Conservation (phyloP, 2,888 invertebrate species). For the Temnothorax unifasciatus region DNA sequence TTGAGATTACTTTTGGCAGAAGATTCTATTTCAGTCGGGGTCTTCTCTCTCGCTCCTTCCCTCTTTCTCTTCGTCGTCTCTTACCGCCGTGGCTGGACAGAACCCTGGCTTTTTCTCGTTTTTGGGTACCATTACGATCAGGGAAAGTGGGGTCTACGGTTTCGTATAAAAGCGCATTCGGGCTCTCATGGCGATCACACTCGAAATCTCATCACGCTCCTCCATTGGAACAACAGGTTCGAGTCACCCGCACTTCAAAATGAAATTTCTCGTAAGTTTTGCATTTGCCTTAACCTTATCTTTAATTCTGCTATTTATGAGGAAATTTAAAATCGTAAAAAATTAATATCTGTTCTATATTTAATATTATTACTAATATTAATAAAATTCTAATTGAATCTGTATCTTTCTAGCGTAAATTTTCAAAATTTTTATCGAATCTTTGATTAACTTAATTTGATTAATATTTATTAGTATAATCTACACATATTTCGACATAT, state of each 20-base stretch:
- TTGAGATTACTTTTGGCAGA: constrained; percentile 79
- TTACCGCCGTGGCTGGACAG: not conserved
- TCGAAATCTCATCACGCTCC: constrained; percentile 72
- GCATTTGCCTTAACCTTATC: not conserved
- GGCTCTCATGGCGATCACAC: constrained; percentile 76
- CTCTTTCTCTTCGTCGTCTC: constrained; percentile 60
- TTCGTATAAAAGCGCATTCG: constrained; percentile 81
- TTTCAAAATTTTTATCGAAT: not conserved
- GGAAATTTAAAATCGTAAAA: not conserved
- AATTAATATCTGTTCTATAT: not conserved
- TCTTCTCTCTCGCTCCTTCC: constrained; percentile 45
- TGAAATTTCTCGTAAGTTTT: constrained; percentile 83
- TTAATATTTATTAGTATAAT: not conserved
- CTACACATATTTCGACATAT: not conserved
- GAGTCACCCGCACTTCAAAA: constrained; percentile 71
- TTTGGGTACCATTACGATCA: constrained; percentile 66
- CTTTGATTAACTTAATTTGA: not conserved
- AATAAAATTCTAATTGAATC: not conserved
- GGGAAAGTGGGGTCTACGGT: constrained; percentile 79
- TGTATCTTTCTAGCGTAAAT: not conserved
- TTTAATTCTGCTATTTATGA: not conserved
- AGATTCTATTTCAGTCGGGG: constrained; percentile 60
- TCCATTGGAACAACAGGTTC: constrained; percentile 63
- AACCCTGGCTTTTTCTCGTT: constrained; percentile 63
- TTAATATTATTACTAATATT: not conserved